Conservation (phyloP, 1,140 invertebrate genomes). For the Drosophila willistoni region DNA sequence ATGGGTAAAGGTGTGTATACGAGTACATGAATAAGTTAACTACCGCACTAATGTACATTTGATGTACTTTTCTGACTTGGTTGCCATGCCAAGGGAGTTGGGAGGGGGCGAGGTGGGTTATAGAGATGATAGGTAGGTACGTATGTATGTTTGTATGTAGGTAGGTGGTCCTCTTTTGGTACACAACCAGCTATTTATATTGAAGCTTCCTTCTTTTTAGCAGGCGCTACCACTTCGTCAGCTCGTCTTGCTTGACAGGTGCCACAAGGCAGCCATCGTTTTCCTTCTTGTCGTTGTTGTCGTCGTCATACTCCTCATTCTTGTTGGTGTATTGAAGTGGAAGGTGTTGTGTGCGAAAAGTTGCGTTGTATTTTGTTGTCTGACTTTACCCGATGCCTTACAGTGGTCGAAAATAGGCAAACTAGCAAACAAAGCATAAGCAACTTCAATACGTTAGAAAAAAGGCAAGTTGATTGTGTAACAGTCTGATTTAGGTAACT, state of each 20-base stretch:
- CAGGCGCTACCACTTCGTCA: constrained; percentile 47
- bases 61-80: constrained; percentile 61
- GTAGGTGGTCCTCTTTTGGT: constrained; percentile 4
- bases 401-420: neutral
- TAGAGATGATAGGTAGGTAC: constrained; percentile 4
- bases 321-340: constrained; percentile 45
- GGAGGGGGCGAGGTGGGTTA: no score
- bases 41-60: constrained; percentile 75
- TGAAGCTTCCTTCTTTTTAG: constrained; percentile 31
- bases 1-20: constrained; percentile 13
- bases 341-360: constrained; percentile 53
- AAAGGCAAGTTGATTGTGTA: no score
- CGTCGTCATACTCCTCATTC: no score
- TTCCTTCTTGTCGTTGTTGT: neutral
- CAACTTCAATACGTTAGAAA: no score
- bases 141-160: neutral
- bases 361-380: constrained; percentile 54
- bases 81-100: neutral
- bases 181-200: constrained; percentile 58
- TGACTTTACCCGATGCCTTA: constrained; percentile 37
- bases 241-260: constrained; percentile 63
- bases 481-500: no score
- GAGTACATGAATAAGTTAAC: constrained; percentile 72
- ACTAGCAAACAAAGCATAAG: no score
- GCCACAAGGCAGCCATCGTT: constrained; percentile 41